phyloP scores from a whole-genome alignment of 2,888 invertebrate species.

The Agrypnus murinus region DNA sequence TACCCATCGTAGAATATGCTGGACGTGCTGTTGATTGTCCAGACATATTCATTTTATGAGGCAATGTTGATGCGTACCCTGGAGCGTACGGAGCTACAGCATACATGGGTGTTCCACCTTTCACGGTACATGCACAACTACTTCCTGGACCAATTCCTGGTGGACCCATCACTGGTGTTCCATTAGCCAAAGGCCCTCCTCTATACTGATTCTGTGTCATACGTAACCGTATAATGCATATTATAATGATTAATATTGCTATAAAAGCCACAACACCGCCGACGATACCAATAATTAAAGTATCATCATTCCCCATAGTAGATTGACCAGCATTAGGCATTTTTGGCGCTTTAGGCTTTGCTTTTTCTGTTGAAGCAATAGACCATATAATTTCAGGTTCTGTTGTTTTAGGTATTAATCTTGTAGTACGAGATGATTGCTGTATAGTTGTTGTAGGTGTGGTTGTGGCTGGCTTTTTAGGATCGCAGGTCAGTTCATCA shows the following conservation, averaged over 20 bases:
- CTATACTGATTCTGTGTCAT: conserved; percentile 81
- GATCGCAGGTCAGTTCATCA: conserved; percentile 87
- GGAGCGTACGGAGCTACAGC: conserved; percentile 74
- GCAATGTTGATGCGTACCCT: conserved; percentile 78
- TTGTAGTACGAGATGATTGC: conserved; percentile 72
- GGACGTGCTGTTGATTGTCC: conserved; percentile 73
- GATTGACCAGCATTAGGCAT: conserved; percentile 75
- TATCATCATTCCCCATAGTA: conserved; percentile 88
- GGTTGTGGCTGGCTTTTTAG: conserved; percentile 74
- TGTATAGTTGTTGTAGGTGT: conserved; percentile 52
- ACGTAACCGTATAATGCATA: conserved; percentile 84
- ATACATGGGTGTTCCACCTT: conserved; percentile 72
- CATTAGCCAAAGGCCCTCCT: conserved; percentile 80
- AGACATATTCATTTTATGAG: conserved; percentile 77
- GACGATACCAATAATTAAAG: conserved; percentile 95
- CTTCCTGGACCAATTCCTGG: conserved; percentile 72
- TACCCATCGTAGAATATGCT: conserved; percentile 78
- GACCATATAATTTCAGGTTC: conserved; percentile 95
- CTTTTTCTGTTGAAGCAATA: conserved; percentile 81
- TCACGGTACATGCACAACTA: conserved; percentile 73
- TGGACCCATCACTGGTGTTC: conserved; percentile 65
- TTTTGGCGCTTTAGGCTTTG: conserved; percentile 74
- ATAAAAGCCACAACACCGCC: conserved; percentile 95
- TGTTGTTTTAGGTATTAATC: conserved; percentile 77
- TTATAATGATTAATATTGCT: conserved; percentile 89